phyloP scores from a whole-genome alignment of 2,797 vertebrate genomes.

The Adelosebastes latens region DNA sequence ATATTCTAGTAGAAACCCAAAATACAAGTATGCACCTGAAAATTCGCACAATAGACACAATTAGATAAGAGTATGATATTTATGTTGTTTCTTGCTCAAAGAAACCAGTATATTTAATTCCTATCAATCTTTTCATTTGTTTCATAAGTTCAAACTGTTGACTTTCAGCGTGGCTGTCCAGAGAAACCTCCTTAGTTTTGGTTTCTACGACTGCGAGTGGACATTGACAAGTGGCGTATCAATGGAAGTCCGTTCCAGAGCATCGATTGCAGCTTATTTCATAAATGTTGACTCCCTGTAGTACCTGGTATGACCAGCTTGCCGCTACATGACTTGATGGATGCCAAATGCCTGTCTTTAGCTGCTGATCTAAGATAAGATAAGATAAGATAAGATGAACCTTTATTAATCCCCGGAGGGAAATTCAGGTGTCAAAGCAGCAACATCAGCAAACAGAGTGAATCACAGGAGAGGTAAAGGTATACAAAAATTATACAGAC shows the following conservation, averaged over 20 bases:
- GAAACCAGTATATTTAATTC: neutral
- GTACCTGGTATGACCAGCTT: neutral
- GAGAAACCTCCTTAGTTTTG: neutral
- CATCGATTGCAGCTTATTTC: slow-evolving; percentile 1
- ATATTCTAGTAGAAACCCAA: too few relatives aligned
- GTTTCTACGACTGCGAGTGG: neutral
- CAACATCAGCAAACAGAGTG: too few relatives aligned
- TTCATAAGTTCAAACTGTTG: neutral
- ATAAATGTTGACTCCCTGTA: neutral
- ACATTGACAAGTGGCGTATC: neutral
- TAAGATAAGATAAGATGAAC: too few relatives aligned
- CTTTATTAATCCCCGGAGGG: too few relatives aligned
- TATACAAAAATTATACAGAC: too few relatives aligned
- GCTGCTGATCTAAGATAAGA: too few relatives aligned
- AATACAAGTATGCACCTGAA: too few relatives aligned
- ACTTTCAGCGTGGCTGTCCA: neutral
- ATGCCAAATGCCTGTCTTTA: slow-evolving; percentile 6
- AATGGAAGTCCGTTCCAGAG: neutral
- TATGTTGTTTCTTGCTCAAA: neutral
- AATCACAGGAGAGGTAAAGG: too few relatives aligned
- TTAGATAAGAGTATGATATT: neutral
- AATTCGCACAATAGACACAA: neutral
- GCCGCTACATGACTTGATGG: neutral
- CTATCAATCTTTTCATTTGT: neutral
- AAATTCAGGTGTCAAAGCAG: too few relatives aligned